Evolutionary conservation across 2,888 invertebrate genomes (phyloP).

Genomic region (Agrilus cyanescens): DNA sequence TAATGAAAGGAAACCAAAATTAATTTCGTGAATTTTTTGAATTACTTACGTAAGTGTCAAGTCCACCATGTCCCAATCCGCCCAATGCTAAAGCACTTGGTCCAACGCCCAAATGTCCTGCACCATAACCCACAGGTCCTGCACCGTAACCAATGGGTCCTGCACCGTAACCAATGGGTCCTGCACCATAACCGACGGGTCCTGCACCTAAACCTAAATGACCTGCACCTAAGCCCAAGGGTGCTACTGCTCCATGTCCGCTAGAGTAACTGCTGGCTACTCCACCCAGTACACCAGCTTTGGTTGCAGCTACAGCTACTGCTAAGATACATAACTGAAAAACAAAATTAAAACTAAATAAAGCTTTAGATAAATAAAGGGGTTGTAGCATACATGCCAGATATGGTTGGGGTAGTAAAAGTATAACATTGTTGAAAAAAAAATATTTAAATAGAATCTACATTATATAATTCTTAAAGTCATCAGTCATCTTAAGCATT

Average conservation of each 20-base stretch:
- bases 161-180: conserved; percentile 1
- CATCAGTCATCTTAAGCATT: too few relatives aligned
- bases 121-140: not conserved
- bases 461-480: too few relatives aligned
- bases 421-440: too few relatives aligned
- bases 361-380: not conserved
- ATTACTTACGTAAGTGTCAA: conserved; percentile 1
- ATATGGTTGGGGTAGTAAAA: too few relatives aligned
- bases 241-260: conserved; percentile 1
- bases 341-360: conserved; percentile 1
- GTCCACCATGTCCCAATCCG: conserved; percentile 11
- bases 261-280: conserved; percentile 12
- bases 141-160: conserved; percentile 7
- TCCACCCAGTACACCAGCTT: conserved; percentile 11
- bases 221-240: conserved; percentile 5
- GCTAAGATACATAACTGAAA: conserved; percentile 14
- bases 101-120: conserved; percentile 3
- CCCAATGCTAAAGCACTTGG: conserved; percentile 12
- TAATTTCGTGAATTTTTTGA: too few relatives aligned
- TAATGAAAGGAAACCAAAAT: too few relatives aligned
- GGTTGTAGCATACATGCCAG: too few relatives aligned
- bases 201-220: too few relatives aligned
- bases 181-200: conserved; percentile 4
- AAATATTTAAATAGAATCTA: too few relatives aligned
- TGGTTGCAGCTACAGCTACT: conserved; percentile 7